Evolutionary conservation across 2,888 invertebrate genomes (phyloP).

Genomic region (Calliscelio sp.): DNA sequence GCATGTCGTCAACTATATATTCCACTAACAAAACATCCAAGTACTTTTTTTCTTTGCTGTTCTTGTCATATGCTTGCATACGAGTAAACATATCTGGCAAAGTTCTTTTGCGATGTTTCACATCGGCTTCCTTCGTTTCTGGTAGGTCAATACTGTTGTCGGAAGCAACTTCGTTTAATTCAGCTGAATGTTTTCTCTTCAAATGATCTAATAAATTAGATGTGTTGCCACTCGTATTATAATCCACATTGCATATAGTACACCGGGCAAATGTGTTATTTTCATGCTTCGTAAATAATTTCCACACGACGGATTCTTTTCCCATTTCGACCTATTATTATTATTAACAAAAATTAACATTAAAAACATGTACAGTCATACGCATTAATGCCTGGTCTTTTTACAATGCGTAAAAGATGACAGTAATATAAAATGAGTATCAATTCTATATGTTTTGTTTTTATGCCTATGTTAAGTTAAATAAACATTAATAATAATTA

Average conservation of each 20-base stretch:
- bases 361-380: no score
- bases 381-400: no score
- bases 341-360: no score
- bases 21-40: neutral
- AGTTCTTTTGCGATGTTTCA: neutral
- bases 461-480: no score
- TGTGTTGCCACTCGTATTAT: constrained; percentile 1
- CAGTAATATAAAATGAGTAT: no score
- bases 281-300: constrained; percentile 7
- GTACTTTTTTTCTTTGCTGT: constrained; percentile 1
- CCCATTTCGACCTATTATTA: neutral
- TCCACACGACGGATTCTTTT: constrained; percentile 2
- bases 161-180: neutral
- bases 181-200: constrained; percentile 2
- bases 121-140: neutral
- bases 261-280: neutral
- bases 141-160: neutral
- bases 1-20: constrained; percentile 2
- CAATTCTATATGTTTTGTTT: no score
- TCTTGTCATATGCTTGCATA: neutral
- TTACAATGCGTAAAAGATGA: no score
- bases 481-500: no score
- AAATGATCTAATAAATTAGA: constrained; percentile 1
- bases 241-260: neutral
- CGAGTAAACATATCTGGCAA: constrained; percentile 1